Conservation (phyloP, 2,113 vertebrate species). For the Blennius ocellaris region DNA sequence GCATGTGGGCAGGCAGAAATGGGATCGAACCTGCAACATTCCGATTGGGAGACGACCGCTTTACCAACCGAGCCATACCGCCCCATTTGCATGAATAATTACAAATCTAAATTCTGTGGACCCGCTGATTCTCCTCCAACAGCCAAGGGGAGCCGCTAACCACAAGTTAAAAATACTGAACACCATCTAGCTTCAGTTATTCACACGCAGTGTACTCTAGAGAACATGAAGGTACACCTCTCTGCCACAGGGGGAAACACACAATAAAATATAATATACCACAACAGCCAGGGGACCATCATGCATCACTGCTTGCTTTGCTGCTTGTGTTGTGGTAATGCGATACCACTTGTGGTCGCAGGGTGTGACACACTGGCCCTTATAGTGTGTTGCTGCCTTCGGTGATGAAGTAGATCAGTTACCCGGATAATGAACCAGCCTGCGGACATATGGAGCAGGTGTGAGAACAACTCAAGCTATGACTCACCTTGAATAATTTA, state of each 20-base stretch:
- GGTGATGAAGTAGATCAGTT: slow-evolving; percentile 55
- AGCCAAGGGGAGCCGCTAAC: neutral
- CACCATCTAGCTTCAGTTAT: slow-evolving; percentile 9
- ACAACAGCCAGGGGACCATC: slow-evolving; percentile 14
- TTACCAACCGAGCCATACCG: too few species aligned
- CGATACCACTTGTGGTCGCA: slow-evolving; percentile 37
- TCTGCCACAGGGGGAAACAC: slow-evolving; percentile 22
- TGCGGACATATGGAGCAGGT: slow-evolving; percentile 63
- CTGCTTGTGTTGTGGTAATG: slow-evolving; percentile 58
- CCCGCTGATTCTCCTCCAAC: neutral
- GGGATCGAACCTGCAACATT: too few species aligned
- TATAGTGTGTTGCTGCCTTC: slow-evolving; percentile 19
- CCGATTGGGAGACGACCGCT: too few species aligned
- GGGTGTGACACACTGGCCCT: slow-evolving; percentile 52
- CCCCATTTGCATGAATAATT: neutral
- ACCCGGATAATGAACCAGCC: slow-evolving; percentile 39
- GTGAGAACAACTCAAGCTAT: slow-evolving; percentile 55
- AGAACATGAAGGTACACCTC: slow-evolving; percentile 23
- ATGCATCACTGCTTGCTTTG: slow-evolving; percentile 37
- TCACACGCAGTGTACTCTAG: slow-evolving; percentile 2
- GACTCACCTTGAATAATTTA: slow-evolving; percentile 68
- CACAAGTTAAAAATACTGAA: slow-evolving; percentile 1
- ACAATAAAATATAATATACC: slow-evolving; percentile 37
- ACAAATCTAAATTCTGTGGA: neutral
- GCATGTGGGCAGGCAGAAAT: too few species aligned